phyloP scores from a whole-genome alignment of 2,113 vertebrate genomes.

The Corythornis vintsioides region DNA sequence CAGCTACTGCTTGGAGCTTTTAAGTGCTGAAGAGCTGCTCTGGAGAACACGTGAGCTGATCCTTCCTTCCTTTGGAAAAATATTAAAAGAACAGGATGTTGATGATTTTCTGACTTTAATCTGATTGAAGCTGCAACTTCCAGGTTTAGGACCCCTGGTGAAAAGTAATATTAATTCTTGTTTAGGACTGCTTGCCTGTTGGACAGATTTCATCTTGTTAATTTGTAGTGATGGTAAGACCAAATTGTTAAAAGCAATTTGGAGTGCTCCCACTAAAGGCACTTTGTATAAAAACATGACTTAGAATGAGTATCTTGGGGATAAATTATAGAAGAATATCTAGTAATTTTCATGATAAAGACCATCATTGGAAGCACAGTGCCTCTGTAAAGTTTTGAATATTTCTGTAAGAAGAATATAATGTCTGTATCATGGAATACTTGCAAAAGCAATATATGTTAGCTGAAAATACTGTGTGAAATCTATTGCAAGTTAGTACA shows the following conservation, averaged over 20 bases:
- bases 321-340: constrained; percentile 68
- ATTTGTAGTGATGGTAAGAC: constrained; percentile 45
- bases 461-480: constrained; percentile 34
- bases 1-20: neutral
- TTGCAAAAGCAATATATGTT: constrained; percentile 52
- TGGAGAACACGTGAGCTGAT: neutral
- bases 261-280: constrained; percentile 39
- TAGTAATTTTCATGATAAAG: constrained; percentile 70
- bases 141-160: constrained; percentile 47
- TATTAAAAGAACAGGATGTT: constrained; percentile 18
- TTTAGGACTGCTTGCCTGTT: constrained; percentile 40
- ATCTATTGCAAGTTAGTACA: constrained; percentile 36
- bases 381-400: constrained; percentile 43
- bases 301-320: constrained; percentile 67
- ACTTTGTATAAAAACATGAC: constrained; percentile 57
- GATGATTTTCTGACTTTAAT: neutral
- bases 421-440: constrained; percentile 26
- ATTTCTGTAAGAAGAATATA: constrained; percentile 37
- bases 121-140: neutral
- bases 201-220: constrained; percentile 48
- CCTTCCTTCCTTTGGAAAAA: constrained; percentile 27
- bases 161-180: constrained; percentile 53
- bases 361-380: constrained; percentile 43
- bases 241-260: constrained; percentile 62
- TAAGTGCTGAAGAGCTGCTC: neutral